Conservation (phyloP, 1,140 invertebrate species). For the Drosophila grimshawi region DNA sequence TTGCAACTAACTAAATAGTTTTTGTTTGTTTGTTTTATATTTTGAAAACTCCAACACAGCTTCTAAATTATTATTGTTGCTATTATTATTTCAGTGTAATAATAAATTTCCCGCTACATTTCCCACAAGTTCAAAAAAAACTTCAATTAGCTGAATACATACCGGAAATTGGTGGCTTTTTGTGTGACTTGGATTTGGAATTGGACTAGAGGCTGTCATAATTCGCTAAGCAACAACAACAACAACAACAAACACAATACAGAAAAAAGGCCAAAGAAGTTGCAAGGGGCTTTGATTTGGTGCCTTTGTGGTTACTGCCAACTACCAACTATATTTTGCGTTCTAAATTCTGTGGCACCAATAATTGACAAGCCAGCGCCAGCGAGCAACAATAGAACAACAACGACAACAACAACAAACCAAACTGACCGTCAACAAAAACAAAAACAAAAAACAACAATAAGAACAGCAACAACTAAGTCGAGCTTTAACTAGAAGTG, state of each 20-base stretch:
- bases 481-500: constrained; percentile 49
- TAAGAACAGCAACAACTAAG: constrained; percentile 34
- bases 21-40: neutral
- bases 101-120: constrained; percentile 32
- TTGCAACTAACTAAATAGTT: neutral
- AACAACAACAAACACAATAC: constrained; percentile 14
- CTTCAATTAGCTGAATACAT: constrained; percentile 42
- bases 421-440: constrained; percentile 30
- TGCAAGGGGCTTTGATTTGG: constrained; percentile 59
- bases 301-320: constrained; percentile 65
- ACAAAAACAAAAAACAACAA: constrained; percentile 20
- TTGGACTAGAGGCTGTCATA: constrained; percentile 56
- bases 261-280: neutral
- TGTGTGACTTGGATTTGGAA: constrained; percentile 23
- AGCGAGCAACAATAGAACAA: constrained; percentile 39
- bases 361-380: constrained; percentile 71
- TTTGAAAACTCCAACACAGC: neutral
- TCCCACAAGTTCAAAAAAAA: constrained; percentile 11
- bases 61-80: no score
- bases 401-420: constrained; percentile 29
- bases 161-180: constrained; percentile 78
- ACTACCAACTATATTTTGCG: constrained; percentile 52
- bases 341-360: constrained; percentile 72
- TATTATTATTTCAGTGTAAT: constrained; percentile 4
- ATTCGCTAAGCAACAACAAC: constrained; percentile 49